Percentiles rank a stretch among this genome's conserved stretches.
phyloP scores from a whole-genome alignment of 2,113 vertebrate genomes.

The cat (Felis catus) region F.catus_Fca126_mat1.0 CM031419.1:62099501-62100000 shows the following conservation, averaged over 20 bases:
- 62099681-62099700: background rate
- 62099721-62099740: background rate
- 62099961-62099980: background rate
- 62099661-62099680: background rate
- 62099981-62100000: background rate
- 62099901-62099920: background rate
- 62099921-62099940: background rate
- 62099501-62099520: background rate
- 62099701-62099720: background rate
- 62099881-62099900: background rate
- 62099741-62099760: background rate
- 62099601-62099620: background rate
- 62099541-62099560: background rate
- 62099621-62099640: background rate
- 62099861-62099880: background rate
- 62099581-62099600: background rate
- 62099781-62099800: background rate
- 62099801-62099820: background rate
- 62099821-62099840: background rate
- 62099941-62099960: background rate
- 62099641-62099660: background rate
- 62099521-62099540: background rate
- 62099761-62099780: background rate
- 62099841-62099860: background rate
- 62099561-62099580: background rate